Base-by-base conservation (phyloP, 2,888 invertebrate genomes). In the Rhagonycha lutea region DNA sequence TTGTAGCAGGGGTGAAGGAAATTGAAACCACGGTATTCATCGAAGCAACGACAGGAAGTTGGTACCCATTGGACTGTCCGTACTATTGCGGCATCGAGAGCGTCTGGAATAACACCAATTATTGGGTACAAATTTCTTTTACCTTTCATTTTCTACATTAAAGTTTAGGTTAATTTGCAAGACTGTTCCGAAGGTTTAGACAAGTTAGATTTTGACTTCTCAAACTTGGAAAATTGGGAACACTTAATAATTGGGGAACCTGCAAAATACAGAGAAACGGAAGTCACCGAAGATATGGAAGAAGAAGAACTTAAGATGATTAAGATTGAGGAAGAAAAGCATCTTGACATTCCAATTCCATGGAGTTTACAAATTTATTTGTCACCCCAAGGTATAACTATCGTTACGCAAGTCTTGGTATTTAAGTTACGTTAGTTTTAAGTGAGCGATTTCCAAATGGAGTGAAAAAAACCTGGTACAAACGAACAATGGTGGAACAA, bases 91-190 rank as follows among this genome's bases (percentile, higher is more conserved):
- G 94, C 0, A 90, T 98, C 4, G 96, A 98, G 84, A 93, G 94
- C 80, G 87, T 97, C 70, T 98, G 97, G 92, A 96, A 97, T 83
- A 89, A 96, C 83, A 89, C 90, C 70, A 98, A 98, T 87, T 97
- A 95, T 86, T 96, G 95, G 89, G 93, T 92, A 79, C 88, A 88
- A 73, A 23, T 10, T 8, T 7, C n/a, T 68, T 14, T 24, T 62
- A 12, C 18, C 10, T 18, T 18, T 18, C 2, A 18, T 23, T 62
- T 62, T 18, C 4, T 12, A 62, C 18, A 11, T 62, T 24, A 18
- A 62, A 26, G 77, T 78, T 63, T 78, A 90, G 90, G 89, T 92
- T 0, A 94, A 94, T 82, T 87, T 92, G 82, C 94, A 94, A 86
- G 87, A 88, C 5, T 89, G 90, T 72, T 83, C 86, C 0, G 84